Evolutionary conservation across 2,113 vertebrate genomes (phyloP).

Genomic region (Xenopus borealis): DNA sequence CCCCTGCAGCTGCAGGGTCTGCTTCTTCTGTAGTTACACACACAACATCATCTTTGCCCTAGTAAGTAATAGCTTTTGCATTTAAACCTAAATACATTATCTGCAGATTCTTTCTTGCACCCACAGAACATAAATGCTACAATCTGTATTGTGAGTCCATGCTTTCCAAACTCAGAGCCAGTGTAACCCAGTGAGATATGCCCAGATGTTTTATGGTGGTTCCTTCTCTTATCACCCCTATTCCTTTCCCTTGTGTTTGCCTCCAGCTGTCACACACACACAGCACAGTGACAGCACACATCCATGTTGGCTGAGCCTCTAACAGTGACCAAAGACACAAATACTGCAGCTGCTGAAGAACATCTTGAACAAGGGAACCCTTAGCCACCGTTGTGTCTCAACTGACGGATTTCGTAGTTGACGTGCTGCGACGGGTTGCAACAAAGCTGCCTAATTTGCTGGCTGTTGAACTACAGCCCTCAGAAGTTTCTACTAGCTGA

Average conservation of each 20-base stretch:
- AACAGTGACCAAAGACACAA: not conserved
- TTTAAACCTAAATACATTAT: too few relatives aligned
- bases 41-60: too few relatives aligned
- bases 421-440: too few relatives aligned
- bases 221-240: constrained; percentile 7
- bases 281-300: not conserved
- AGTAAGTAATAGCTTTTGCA: too few relatives aligned
- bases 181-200: not conserved
- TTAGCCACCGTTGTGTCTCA: too few relatives aligned
- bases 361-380: not conserved
- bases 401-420: too few relatives aligned
- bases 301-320: not conserved
- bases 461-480: too few relatives aligned
- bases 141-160: not conserved
- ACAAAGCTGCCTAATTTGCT: too few relatives aligned
- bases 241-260: not conserved
- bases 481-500: too few relatives aligned
- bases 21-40: too few relatives aligned
- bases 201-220: constrained; percentile 1
- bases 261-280: constrained; percentile 26
- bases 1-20: too few relatives aligned
- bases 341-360: not conserved
- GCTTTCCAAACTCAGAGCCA: not conserved
- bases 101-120: too few relatives aligned
- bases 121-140: not conserved